Evolutionary conservation across 2,797 vertebrate species (phyloP), one percentile per base, ranked within the genome.

Genomic region (Pangasius mekongensis): DNA sequence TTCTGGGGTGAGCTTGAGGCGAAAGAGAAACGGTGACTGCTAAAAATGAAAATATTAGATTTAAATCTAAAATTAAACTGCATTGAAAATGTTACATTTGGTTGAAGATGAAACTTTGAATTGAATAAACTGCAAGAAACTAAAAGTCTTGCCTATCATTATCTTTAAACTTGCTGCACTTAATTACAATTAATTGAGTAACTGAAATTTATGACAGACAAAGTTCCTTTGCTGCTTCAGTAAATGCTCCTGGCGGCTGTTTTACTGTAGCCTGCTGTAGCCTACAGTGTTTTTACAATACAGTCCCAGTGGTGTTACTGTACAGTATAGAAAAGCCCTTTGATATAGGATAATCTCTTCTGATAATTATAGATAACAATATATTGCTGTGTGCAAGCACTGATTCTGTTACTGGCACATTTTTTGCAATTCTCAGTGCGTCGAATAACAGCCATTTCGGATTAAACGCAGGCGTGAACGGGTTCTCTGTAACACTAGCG

Each of bases 361-460:
- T 78, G 76, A 78, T 54, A 54, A 78, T 78, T 20, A 76, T 7
- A 16, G 76, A 78, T 78, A 78, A 78, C 76, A 54, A 6, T 78
- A 33, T 80, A 58, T 56, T 56, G 52, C 52, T 78, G 16, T 58
- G 54, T 52, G 6, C 36, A 36, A 58, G 9, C 30, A 58, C 54
- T 36, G 77, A 33, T 56, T 56, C 8, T 80, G 47, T 77, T 30
- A 52, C 74, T 2, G 2, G 1, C 3, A n/a, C n/a, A n/a, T n/a
- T 74, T 27, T 47, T 2, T 7, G 24, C 2, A 49, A 49, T 27
- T 9, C 71, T 11, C 10, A 27, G 0, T 10, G 18, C 0, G 36
- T 76, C 10, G n/a, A 74, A 27, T 14, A 49, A 7, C 9, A 20
- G 30, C 6, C 36, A n/a, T 30, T 66, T n/a, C n/a, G 4, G 11